Percentiles rank a stretch among this genome's conserved stretches.
These are phyloP conservation scores for Fissipunctia ypsillon DNA, from an alignment of 2,888 invertebrate genomes.

Conservation along the genomic window DNA sequence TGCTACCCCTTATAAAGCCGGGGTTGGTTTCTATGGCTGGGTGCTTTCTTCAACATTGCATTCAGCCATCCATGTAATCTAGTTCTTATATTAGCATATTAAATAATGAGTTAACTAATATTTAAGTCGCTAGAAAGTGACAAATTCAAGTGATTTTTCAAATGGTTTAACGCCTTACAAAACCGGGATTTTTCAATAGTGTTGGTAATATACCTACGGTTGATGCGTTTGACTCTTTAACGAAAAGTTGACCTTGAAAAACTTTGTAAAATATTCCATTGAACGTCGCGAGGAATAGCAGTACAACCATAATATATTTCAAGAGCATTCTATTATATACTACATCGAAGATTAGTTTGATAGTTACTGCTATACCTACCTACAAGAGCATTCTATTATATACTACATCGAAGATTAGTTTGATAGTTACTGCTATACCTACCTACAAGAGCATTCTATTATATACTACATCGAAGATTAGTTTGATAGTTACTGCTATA, in stretches of 20 bases:
- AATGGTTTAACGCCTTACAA: not conserved
- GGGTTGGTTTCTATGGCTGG: not conserved
- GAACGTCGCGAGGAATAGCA: not conserved
- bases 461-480: no score
- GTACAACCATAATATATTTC: not conserved
- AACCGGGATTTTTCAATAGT: not conserved
- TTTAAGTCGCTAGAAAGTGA: no score
- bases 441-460: not conserved
- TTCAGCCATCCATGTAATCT: not conserved
- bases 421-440: not conserved
- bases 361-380: not conserved
- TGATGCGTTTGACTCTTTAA: not conserved
- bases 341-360: not conserved
- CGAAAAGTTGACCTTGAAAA: conserved; percentile 43
- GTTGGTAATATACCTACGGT: not conserved
- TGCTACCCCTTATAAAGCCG: not conserved
- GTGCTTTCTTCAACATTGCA: not conserved
- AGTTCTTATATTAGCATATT: no score
- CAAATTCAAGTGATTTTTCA: not conserved
- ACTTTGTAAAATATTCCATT: not conserved
- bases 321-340: not conserved
- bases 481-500: not conserved
- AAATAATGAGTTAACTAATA: no score
- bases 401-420: not conserved
- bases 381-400: no score